These are phyloP conservation scores for Drosophila cyrtoloma DNA, from an alignment of 2,888 invertebrate species.

Conservation along the genomic window DNA sequence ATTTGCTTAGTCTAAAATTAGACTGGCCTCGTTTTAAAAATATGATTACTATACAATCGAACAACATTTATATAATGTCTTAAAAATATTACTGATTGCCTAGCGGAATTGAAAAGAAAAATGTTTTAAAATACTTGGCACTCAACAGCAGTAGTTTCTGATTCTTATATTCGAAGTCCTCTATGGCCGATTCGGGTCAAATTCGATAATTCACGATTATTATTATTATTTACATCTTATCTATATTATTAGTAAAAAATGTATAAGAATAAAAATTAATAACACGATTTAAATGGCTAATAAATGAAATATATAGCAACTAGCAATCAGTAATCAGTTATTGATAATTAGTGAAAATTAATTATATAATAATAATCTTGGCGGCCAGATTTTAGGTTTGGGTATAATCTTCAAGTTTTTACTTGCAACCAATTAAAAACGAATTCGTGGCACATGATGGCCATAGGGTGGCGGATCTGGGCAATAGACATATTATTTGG, in stretches of 20 bases:
- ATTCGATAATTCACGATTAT: too few relatives aligned
- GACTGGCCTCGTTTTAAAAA: not conserved
- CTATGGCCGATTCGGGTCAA: too few relatives aligned
- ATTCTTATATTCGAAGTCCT: too few relatives aligned
- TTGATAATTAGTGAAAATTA: not conserved
- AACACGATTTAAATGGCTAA: not conserved
- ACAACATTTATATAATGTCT: not conserved
- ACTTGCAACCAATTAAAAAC: slow-evolving; percentile 4
- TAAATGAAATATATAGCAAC: not conserved
- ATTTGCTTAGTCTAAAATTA: not conserved
- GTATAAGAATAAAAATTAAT: not conserved
- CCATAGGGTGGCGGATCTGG: not conserved
- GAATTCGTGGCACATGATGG: not conserved
- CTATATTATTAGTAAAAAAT: not conserved
- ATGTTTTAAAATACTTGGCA: too few relatives aligned
- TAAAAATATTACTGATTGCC: not conserved
- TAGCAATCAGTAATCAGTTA: not conserved
- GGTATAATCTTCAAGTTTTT: not conserved
- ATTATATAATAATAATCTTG: not conserved
- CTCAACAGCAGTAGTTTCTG: too few relatives aligned
- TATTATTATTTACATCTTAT: too few relatives aligned
- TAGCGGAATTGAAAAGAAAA: too few relatives aligned
- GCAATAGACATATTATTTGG: not conserved
- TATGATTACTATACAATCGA: not conserved
- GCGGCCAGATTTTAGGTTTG: not conserved